phyloP scores from a whole-genome alignment of 2,888 invertebrate species.

The Heliconius erato region DNA sequence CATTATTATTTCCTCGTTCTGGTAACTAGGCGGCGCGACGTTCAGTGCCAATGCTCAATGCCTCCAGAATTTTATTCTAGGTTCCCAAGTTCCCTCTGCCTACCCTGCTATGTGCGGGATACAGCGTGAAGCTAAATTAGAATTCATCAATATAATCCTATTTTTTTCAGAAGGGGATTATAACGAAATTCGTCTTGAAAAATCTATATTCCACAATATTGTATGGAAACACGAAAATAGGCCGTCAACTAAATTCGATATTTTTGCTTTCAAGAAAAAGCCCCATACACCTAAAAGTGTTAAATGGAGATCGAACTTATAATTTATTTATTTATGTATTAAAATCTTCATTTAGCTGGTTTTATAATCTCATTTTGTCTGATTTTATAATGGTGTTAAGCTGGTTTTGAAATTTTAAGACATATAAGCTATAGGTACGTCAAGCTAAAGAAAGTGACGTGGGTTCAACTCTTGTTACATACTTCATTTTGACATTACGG shows the following conservation, averaged over 20 bases:
- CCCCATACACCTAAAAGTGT: neutral
- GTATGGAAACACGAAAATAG: constrained; percentile 38
- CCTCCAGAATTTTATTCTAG: no score
- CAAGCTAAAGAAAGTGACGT: neutral
- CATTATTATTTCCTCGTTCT: no score
- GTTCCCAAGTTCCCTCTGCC: neutral
- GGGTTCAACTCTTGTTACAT: neutral
- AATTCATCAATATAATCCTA: neutral
- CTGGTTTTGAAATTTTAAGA: no score
- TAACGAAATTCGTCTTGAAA: constrained; percentile 50
- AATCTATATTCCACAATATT: constrained; percentile 40
- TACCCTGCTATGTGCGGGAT: no score
- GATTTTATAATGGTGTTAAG: no score
- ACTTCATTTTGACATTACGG: no score
- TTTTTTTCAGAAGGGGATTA: constrained; percentile 51
- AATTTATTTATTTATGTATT: neutral
- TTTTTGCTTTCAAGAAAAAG: neutral
- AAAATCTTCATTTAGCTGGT: no score
- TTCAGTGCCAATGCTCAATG: no score
- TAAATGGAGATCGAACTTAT: neutral
- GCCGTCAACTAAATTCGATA: neutral
- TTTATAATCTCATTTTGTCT: no score
- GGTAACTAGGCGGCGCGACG: no score
- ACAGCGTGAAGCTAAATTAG: neutral
- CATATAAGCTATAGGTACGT: no score